Conservation (phyloP, 2,797 vertebrate species). For the Eupleurogrammus muticus region DNA sequence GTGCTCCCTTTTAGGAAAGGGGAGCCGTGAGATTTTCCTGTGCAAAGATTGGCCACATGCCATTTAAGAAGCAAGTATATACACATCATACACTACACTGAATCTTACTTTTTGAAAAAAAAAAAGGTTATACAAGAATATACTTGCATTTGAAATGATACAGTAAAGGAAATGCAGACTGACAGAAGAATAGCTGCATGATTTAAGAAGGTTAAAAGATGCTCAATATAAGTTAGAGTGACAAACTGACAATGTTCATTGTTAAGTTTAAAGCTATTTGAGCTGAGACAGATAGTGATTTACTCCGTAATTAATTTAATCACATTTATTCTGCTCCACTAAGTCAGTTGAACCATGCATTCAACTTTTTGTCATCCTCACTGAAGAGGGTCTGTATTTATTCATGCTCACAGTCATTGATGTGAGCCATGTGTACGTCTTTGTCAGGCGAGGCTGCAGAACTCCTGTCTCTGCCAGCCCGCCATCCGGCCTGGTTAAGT, state of each 20-base stretch:
- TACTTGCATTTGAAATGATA: slow-evolving; percentile 27
- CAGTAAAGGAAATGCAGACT: slow-evolving; percentile 38
- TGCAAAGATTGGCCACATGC: slow-evolving; percentile 71
- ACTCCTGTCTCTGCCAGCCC: slow-evolving; percentile 62
- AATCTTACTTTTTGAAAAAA: slow-evolving; percentile 16
- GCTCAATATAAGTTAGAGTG: slow-evolving; percentile 73
- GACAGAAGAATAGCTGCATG: slow-evolving; percentile 53
- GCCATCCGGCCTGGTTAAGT: slow-evolving; percentile 70
- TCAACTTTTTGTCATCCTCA: slow-evolving; percentile 75
- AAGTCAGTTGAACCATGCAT: slow-evolving; percentile 77
- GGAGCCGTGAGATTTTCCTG: slow-evolving; percentile 75
- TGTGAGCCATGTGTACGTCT: slow-evolving; percentile 75
- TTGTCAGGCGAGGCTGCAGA: slow-evolving; percentile 73
- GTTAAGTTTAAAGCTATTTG: slow-evolving; percentile 77
- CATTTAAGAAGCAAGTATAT: slow-evolving; percentile 57
- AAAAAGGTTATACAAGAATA: slow-evolving; percentile 23
- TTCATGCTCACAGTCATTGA: slow-evolving; percentile 64
- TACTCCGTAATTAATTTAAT: slow-evolving; percentile 82
- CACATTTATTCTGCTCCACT: slow-evolving; percentile 76
- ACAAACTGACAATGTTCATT: slow-evolving; percentile 72
- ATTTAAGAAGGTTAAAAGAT: slow-evolving; percentile 53
- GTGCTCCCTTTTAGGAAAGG: slow-evolving; percentile 77
- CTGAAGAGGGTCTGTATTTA: slow-evolving; percentile 75
- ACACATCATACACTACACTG: slow-evolving; percentile 3
- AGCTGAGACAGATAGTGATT: slow-evolving; percentile 71